phyloP scores from a whole-genome alignment of 2,797 vertebrate genomes.

The Silurus lanzhouensis region DNA sequence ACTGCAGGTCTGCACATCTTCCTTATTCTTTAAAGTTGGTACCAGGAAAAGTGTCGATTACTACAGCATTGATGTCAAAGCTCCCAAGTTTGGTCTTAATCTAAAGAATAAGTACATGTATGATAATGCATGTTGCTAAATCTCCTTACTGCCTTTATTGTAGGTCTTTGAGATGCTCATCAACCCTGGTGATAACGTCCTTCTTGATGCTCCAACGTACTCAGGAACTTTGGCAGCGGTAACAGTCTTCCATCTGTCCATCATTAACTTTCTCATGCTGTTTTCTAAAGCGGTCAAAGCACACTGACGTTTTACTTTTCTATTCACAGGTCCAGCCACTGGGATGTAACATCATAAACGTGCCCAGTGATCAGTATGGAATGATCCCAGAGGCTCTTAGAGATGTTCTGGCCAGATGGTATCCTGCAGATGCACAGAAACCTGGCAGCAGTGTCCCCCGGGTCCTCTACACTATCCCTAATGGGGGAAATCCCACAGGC shows the following conservation, averaged over 20 bases:
- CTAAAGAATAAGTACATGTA: not conserved
- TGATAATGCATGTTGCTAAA: not conserved
- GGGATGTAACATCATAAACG: conserved; percentile 80
- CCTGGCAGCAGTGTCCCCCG: conserved; percentile 67
- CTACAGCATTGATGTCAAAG: not conserved
- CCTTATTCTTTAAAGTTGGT: too few relatives aligned
- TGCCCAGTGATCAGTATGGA: conserved; percentile 79
- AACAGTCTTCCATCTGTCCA: conserved; percentile 2
- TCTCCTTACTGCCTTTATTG: conserved; percentile 17
- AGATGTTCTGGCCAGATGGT: conserved; percentile 79
- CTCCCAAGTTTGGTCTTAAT: not conserved
- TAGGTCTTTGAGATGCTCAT: conserved; percentile 95
- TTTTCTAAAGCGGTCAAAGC: not conserved
- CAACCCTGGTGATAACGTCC: conserved; percentile 86
- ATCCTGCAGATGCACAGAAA: conserved; percentile 71
- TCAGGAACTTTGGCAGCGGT: conserved; percentile 85
- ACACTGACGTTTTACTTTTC: not conserved
- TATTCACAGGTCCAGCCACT: conserved; percentile 76
- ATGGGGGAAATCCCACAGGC: conserved; percentile 84
- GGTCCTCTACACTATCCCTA: conserved; percentile 84
- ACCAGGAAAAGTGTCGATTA: not conserved
- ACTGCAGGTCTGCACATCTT: too few relatives aligned
- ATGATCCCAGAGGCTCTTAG: conserved; percentile 79
- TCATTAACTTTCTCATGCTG: not conserved
- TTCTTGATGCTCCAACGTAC: conserved; percentile 87